Percentiles rank a stretch among this genome's conserved stretches.
phyloP scores from a whole-genome alignment of 2,888 invertebrate species.

The Meloe dianella region DNA sequence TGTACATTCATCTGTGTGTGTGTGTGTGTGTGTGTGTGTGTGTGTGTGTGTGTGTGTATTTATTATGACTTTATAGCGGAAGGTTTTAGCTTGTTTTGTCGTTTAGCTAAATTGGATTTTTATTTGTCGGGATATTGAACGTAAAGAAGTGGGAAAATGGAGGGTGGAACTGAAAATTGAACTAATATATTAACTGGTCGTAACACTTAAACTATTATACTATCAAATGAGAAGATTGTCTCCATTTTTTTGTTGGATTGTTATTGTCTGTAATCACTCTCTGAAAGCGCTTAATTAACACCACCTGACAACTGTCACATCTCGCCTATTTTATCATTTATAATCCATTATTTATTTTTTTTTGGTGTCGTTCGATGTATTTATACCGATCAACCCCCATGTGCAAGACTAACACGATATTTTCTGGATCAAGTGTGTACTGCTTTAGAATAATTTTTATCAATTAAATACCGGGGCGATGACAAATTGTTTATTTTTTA shows the following conservation, averaged over 20 bases:
- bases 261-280: not conserved
- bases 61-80: slow-evolving; percentile 55
- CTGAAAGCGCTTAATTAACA: not conserved
- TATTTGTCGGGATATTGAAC: slow-evolving; percentile 43
- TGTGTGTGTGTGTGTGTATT: slow-evolving; percentile 43
- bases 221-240: not conserved
- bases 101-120: slow-evolving; percentile 56
- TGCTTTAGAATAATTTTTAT: slow-evolving; percentile 48
- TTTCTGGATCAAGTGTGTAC: slow-evolving; percentile 1
- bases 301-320: not conserved
- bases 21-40: slow-evolving; percentile 44
- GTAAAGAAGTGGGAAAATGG: slow-evolving; percentile 15
- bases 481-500: slow-evolving; percentile 54
- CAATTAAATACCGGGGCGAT: slow-evolving; percentile 50
- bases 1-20: slow-evolving; percentile 45
- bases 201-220: slow-evolving; percentile 12
- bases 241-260: not conserved
- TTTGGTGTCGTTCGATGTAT: not conserved
- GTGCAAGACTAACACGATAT: not conserved
- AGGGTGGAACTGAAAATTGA: slow-evolving; percentile 14
- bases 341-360: too few species aligned
- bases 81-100: slow-evolving; percentile 52
- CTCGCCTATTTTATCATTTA: not conserved
- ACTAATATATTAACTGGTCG: slow-evolving; percentile 18
- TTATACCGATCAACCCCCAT: not conserved